Evolutionary conservation across 2,797 vertebrate genomes (phyloP).

Genomic region (Mionectes olivaceus): DNA sequence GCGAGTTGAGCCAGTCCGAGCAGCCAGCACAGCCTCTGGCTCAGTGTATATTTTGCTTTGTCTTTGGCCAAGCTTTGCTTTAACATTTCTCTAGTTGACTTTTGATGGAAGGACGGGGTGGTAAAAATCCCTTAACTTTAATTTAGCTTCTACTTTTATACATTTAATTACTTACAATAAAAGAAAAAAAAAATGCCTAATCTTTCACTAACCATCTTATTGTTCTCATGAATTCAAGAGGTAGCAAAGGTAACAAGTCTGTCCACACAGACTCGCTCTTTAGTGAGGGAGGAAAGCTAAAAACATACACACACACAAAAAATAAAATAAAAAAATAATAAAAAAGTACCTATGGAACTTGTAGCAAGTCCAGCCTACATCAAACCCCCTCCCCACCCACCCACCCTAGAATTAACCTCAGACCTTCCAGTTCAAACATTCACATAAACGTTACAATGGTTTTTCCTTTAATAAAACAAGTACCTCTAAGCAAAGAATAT

Average conservation of each 20-base stretch:
- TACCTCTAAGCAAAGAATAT: constrained; percentile 87
- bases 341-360: constrained; percentile 86
- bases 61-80: constrained; percentile 72
- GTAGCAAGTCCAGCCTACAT: constrained; percentile 80
- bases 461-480: constrained; percentile 87
- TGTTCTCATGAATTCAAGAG: constrained; percentile 91
- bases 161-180: constrained; percentile 86
- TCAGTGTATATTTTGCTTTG: constrained; percentile 43
- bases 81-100: constrained; percentile 68
- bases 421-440: constrained; percentile 93
- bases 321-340: constrained; percentile 59
- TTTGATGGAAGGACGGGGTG: constrained; percentile 68
- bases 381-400: constrained; percentile 70
- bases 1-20: neutral
- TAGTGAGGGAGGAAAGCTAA: constrained; percentile 77
- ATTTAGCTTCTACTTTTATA: constrained; percentile 85
- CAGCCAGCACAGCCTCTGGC: constrained; percentile 50
- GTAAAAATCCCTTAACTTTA: constrained; percentile 75
- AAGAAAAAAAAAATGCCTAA: constrained; percentile 64
- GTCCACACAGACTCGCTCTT: constrained; percentile 82
- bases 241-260: constrained; percentile 91
- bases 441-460: constrained; percentile 87
- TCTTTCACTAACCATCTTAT: constrained; percentile 88
- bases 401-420: constrained; percentile 80
- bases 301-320: constrained; percentile 53